Percentiles rank a stretch among this genome's conserved stretches.
Evolutionary conservation across 2,113 vertebrate species (phyloP).

Genomic region (Passer domesticus): DNA sequence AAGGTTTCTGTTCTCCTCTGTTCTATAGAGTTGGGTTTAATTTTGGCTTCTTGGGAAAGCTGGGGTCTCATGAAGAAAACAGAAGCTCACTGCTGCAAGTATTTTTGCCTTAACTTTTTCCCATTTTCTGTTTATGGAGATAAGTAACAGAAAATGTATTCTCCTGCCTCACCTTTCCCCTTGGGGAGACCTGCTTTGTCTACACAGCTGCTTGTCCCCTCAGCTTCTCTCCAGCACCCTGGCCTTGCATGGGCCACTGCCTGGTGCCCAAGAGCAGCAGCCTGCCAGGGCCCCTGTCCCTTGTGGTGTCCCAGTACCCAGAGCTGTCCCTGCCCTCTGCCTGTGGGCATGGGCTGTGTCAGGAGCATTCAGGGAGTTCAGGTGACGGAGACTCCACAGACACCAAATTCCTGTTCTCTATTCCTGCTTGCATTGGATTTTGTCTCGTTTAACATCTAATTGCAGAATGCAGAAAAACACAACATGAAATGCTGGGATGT

Average conservation of each 20-base stretch:
- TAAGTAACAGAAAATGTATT: neutral
- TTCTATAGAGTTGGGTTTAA: neutral
- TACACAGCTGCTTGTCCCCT: neutral
- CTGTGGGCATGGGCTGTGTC: neutral
- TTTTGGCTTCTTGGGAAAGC: neutral
- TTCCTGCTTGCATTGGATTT: neutral
- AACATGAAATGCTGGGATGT: neutral
- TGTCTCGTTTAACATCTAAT: neutral
- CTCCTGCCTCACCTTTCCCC: neutral
- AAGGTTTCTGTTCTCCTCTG: neutral
- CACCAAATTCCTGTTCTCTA: neutral
- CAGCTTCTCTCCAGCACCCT: neutral
- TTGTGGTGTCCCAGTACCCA: neutral
- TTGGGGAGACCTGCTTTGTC: neutral
- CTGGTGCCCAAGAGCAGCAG: neutral
- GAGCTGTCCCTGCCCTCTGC: neutral
- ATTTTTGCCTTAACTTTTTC: neutral
- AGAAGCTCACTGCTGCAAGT: neutral
- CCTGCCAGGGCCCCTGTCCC: fast-evolving
- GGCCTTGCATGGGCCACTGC: neutral
- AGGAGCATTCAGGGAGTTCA: neutral
- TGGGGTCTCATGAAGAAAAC: neutral
- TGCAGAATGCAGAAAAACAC: neutral
- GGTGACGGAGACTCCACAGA: neutral
- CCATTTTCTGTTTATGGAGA: neutral